Conservation (phyloP, 1,140 invertebrate genomes). For the Drosophila azteca region DNA sequence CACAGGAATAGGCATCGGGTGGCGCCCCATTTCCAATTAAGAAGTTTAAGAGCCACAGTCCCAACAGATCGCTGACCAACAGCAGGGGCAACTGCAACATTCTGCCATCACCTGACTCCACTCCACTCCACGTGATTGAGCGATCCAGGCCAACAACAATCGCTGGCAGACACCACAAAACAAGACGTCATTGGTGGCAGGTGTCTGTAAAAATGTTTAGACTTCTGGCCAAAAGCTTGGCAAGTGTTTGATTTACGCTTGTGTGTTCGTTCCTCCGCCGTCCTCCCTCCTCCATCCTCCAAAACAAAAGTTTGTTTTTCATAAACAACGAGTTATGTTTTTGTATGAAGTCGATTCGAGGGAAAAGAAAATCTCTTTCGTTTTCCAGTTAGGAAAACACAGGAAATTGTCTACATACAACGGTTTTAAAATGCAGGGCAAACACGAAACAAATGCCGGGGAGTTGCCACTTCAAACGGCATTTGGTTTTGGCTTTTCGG, state of each 20-base stretch:
- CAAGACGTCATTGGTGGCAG: constrained; percentile 80
- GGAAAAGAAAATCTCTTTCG: constrained; percentile 47
- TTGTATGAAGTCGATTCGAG: constrained; percentile 2
- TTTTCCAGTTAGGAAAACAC: constrained; percentile 57
- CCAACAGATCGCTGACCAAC: constrained; percentile 15
- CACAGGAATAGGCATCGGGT: constrained; percentile 39
- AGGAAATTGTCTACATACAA: constrained; percentile 63
- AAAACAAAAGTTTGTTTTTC: constrained; percentile 56
- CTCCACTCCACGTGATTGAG: constrained; percentile 71
- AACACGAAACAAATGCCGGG: constrained; percentile 6
- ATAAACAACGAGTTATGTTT: constrained; percentile 53
- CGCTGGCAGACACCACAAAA: constrained; percentile 39
- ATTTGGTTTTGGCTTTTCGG: constrained; percentile 28
- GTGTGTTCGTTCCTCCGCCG: constrained; percentile 5
- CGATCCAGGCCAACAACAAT: constrained; percentile 71
- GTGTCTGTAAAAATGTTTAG: constrained; percentile 82
- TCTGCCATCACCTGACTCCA: constrained; percentile 72
- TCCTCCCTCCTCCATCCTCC: neutral
- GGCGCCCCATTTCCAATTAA: constrained; percentile 71
- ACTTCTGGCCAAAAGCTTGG: constrained; percentile 60
- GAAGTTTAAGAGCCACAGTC: constrained; percentile 8
- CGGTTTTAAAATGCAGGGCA: constrained; percentile 33
- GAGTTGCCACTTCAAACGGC: constrained; percentile 56
- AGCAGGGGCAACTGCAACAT: neutral
- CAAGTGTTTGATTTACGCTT: constrained; percentile 71